phyloP scores from a whole-genome alignment of 2,797 vertebrate species.

The Podarcis lilfordi region DNA sequence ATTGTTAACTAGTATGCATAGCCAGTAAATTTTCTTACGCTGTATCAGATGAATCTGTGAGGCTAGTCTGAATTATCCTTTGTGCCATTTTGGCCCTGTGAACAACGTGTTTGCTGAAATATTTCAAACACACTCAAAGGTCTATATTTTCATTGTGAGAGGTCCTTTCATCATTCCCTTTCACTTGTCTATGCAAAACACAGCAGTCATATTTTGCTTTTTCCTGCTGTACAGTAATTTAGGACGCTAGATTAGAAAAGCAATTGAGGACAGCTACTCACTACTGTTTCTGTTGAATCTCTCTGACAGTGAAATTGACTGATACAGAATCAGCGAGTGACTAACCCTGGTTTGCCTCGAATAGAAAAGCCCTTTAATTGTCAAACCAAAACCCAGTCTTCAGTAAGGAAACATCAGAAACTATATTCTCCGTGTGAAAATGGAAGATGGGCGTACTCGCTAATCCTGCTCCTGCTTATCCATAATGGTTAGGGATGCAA shows the following conservation, averaged over 20 bases:
- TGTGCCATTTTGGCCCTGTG: neutral
- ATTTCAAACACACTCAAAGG: neutral
- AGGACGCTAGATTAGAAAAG: neutral
- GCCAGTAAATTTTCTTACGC: neutral
- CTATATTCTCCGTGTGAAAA: neutral
- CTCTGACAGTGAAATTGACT: neutral
- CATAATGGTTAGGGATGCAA: neutral
- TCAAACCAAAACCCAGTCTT: neutral
- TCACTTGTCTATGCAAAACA: neutral
- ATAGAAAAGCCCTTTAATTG: neutral
- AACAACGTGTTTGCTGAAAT: neutral
- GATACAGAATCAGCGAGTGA: neutral
- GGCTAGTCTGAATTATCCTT: neutral
- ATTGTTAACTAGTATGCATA: neutral
- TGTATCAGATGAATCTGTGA: neutral
- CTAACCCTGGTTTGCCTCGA: neutral
- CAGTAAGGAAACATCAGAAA: neutral
- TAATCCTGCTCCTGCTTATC: neutral
- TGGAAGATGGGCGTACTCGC: neutral
- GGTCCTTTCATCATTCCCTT: neutral
- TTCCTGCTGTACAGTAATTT: neutral
- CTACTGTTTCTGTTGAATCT: neutral
- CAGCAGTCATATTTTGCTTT: no score
- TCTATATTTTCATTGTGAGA: neutral
- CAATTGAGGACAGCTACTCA: neutral